Conservation (phyloP, 2,113 vertebrate genomes). For the Numenius arquata region DNA sequence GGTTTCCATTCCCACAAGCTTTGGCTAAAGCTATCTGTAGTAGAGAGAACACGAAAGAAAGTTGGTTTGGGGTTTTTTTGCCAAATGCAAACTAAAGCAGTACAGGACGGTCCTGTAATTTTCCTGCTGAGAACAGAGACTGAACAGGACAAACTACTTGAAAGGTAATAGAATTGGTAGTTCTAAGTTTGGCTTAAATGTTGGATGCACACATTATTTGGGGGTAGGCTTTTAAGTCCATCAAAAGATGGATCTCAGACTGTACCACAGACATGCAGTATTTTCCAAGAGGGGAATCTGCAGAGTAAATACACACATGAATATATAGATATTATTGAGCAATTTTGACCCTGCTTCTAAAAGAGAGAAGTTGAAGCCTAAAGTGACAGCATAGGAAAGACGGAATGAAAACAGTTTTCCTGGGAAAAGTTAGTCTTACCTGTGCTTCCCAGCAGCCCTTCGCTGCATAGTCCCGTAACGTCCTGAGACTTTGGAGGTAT, state of each 20-base stretch:
- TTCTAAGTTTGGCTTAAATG: not conserved
- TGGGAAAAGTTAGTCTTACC: slow-evolving; percentile 67
- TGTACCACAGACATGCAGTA: not conserved
- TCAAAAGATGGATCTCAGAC: not conserved
- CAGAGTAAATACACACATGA: not conserved
- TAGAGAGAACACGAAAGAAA: not conserved
- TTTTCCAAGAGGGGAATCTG: not conserved
- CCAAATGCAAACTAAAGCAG: not conserved
- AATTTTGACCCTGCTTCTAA: not conserved
- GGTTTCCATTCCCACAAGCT: slow-evolving; percentile 83
- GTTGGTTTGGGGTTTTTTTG: not conserved
- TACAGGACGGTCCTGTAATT: not conserved
- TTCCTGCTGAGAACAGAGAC: not conserved
- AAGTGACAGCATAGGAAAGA: not conserved
- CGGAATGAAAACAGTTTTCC: not conserved
- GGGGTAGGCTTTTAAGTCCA: not conserved
- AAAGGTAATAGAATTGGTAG: not conserved
- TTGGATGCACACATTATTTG: not conserved
- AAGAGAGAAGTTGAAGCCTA: not conserved
- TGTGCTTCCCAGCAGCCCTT: slow-evolving; percentile 98
- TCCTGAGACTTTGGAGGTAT: slow-evolving; percentile 90
- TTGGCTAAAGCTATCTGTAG: slow-evolving; percentile 86
- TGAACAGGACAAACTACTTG: not conserved
- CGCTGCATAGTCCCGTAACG: slow-evolving; percentile 89
- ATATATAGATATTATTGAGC: not conserved